Percentiles rank a stretch among this genome's conserved stretches.
Evolutionary conservation across 2,888 invertebrate genomes (phyloP).

Genomic region (Adelphocoris suturalis): DNA sequence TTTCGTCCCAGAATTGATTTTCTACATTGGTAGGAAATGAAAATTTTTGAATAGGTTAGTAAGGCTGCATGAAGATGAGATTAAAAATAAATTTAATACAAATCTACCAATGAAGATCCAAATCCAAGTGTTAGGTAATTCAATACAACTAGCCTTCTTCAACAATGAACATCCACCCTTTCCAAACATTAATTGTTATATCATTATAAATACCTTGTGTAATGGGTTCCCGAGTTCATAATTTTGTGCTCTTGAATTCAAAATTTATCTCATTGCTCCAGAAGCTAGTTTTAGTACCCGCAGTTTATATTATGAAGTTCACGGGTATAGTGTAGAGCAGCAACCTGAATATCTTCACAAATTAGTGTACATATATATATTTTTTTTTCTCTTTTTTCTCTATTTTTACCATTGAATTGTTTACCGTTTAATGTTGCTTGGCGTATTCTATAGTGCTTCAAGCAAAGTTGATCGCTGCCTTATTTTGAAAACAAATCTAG

Average conservation of each 20-base stretch:
- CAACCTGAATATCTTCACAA: not conserved
- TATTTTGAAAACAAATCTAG: not conserved
- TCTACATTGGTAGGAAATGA: too few relatives aligned
- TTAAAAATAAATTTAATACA: too few relatives aligned
- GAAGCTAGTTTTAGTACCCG: not conserved
- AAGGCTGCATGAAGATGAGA: too few relatives aligned
- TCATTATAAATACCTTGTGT: not conserved
- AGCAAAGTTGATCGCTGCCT: not conserved
- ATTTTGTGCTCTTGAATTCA: not conserved
- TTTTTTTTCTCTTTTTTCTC: not conserved
- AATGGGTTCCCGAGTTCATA: constrained; percentile 2
- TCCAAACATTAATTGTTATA: too few relatives aligned
- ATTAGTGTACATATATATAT: not conserved
- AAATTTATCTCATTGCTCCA: not conserved
- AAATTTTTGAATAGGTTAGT: too few relatives aligned
- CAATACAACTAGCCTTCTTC: too few relatives aligned
- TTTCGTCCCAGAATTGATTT: too few relatives aligned
- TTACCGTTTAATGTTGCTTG: not conserved
- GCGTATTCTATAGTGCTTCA: not conserved
- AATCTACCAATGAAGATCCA: too few relatives aligned
- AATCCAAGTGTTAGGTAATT: too few relatives aligned
- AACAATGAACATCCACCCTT: too few relatives aligned
- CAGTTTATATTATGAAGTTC: not conserved
- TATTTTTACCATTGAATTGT: not conserved
- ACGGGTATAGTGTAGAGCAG: constrained; percentile 5